Evolutionary conservation across 2,113 vertebrate species (phyloP).

Genomic region (Brachyhypopomus occidentalis): DNA sequence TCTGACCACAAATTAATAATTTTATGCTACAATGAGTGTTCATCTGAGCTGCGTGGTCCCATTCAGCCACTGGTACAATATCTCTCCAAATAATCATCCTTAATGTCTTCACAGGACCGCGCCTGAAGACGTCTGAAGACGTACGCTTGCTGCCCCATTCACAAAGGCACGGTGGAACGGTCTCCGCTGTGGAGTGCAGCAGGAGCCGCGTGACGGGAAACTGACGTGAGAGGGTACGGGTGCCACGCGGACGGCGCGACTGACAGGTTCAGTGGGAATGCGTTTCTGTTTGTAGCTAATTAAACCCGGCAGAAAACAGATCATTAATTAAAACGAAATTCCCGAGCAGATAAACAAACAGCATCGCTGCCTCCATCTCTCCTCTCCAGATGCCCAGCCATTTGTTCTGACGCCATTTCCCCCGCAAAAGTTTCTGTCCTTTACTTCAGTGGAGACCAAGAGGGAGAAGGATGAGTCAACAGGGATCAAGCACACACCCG

Average conservation of each 20-base stretch:
- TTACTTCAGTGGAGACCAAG: conserved; percentile 35
- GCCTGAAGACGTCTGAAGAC: conserved; percentile 11
- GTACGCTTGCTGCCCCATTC: background rate
- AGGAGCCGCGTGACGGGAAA: conserved; percentile 16
- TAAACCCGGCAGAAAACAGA: conserved; percentile 33
- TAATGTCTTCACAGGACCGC: background rate
- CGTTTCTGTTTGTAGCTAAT: conserved; percentile 17
- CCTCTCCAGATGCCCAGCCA: conserved; percentile 32
- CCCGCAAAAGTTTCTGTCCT: conserved; percentile 38
- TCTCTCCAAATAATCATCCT: conserved; percentile 1
- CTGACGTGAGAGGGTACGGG: background rate
- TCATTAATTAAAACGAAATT: conserved; percentile 42
- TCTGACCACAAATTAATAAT: conserved; percentile 35
- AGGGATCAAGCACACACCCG: conserved; percentile 33
- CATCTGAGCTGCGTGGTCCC: conserved; percentile 1
- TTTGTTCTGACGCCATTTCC: conserved; percentile 39
- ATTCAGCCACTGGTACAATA: conserved; percentile 12
- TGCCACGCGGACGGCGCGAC: background rate
- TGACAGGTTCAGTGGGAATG: conserved; percentile 12
- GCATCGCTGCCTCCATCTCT: conserved; percentile 18
- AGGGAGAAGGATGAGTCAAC: conserved; percentile 43
- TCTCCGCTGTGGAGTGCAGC: background rate
- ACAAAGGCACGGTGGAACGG: background rate
- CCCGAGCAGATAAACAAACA: conserved; percentile 41
- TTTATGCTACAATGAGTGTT: conserved; percentile 28